A percentile compares a stretch with the other conserved stretches of the same genome.
phyloP scores from a whole-genome alignment of 2,113 vertebrate species.

The Sciurus niger region DNA sequence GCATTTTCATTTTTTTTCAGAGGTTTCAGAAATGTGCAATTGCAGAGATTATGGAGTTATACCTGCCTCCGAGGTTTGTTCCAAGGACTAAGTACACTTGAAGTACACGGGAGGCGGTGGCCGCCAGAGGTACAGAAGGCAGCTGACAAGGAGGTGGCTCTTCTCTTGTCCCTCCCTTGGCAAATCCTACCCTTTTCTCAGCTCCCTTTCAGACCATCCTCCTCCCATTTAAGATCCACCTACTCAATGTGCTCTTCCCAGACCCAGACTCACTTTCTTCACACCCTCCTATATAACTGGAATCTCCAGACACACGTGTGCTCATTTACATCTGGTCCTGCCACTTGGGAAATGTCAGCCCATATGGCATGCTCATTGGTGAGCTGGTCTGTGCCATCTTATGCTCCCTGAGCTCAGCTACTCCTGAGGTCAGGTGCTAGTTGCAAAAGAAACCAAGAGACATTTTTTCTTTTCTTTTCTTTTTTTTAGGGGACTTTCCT shows the following conservation, averaged over 20 bases:
- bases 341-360: neutral
- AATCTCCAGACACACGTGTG: neutral
- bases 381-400: neutral
- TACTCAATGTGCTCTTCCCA: neutral
- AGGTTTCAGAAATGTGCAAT: slow-evolving; percentile 6
- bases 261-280: neutral
- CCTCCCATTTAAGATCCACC: neutral
- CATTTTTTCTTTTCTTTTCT: too few relatives aligned
- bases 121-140: neutral
- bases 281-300: neutral
- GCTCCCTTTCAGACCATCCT: neutral
- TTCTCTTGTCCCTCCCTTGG: neutral
- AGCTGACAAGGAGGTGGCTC: neutral
- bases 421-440: neutral
- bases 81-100: neutral
- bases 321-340: neutral
- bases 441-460: slow-evolving; percentile 1
- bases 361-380: too few relatives aligned
- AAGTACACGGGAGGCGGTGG: fast-evolving
- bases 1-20: neutral
- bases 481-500: too few relatives aligned
- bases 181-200: neutral
- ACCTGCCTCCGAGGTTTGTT: neutral
- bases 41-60: neutral
- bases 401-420: neutral